Evolutionary conservation across 1,140 invertebrate genomes (phyloP).

Genomic region (Euborellia annulipes): DNA sequence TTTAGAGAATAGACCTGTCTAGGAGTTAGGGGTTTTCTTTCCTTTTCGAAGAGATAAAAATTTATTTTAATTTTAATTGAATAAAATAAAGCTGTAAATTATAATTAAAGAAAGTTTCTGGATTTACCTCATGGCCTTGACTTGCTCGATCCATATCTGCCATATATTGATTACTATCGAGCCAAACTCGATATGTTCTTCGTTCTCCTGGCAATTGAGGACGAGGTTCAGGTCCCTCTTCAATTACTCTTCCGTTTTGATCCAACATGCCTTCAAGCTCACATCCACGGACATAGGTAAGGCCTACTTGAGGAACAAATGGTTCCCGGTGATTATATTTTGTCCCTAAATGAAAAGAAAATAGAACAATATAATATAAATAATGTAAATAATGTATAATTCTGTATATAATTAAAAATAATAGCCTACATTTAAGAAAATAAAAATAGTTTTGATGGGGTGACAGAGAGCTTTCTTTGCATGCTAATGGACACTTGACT

Average conservation of each 20-base stretch:
- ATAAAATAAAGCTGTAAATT: neutral
- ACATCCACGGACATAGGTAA: slow-evolving; percentile 87
- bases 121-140: slow-evolving; percentile 46
- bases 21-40: too few species aligned
- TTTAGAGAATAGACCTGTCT: too few species aligned
- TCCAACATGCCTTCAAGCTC: slow-evolving; percentile 99
- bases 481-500: too few species aligned
- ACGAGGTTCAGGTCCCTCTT: slow-evolving; percentile 86
- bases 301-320: slow-evolving; percentile 80
- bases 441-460: too few species aligned
- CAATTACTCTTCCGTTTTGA: slow-evolving; percentile 85
- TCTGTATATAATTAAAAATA: too few species aligned
- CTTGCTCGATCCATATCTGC: slow-evolving; percentile 74
- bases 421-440: too few species aligned
- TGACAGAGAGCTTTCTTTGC: too few species aligned
- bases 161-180: slow-evolving; percentile 94
- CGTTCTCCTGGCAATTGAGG: slow-evolving; percentile 74
- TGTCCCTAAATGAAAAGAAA: slow-evolving; percentile 36
- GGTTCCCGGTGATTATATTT: slow-evolving; percentile 65
- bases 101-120: slow-evolving; percentile 2
- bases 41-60: too few species aligned
- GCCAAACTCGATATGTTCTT: slow-evolving; percentile 81
- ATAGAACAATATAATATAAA: slow-evolving; percentile 5
- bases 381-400: too few species aligned
- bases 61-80: neutral